phyloP scores from a whole-genome alignment of 2,113 vertebrate genomes.

The Danionella cerebrum region DNA sequence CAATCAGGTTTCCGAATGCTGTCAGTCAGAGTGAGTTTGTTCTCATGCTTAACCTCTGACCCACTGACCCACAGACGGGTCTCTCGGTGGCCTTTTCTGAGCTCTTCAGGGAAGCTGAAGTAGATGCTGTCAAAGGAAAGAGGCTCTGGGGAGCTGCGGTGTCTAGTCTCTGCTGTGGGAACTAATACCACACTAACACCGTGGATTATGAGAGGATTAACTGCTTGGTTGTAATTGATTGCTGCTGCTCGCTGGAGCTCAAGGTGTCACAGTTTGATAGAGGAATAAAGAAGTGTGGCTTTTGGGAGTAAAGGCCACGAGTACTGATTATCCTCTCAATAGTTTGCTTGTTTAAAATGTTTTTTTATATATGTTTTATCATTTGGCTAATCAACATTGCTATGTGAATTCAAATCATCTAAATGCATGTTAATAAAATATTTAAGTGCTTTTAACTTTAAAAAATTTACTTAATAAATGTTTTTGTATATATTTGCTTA shows the following conservation, averaged over 20 bases:
- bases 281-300: neutral
- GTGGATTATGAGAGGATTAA: conserved; percentile 29
- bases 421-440: no score
- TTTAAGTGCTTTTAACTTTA: no score
- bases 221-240: conserved; percentile 28
- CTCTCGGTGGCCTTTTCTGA: conserved; percentile 18
- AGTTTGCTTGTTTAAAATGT: neutral
- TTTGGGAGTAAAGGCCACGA: conserved; percentile 9
- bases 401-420: no score
- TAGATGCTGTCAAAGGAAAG: neutral
- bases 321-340: neutral
- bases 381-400: no score
- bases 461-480: no score
- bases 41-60: conserved; percentile 28
- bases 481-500: no score
- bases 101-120: conserved; percentile 6
- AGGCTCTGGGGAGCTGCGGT: conserved; percentile 4
- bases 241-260: conserved; percentile 7
- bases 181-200: conserved; percentile 17
- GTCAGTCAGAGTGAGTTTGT: conserved; percentile 15
- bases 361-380: no score
- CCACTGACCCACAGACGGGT: conserved; percentile 22
- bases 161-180: neutral
- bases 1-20: neutral
- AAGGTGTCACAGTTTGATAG: neutral